Percentiles rank a stretch among this genome's conserved stretches.
phyloP scores from a whole-genome alignment of 2,888 invertebrate genomes.

The Meliscaeva auricollis region DNA sequence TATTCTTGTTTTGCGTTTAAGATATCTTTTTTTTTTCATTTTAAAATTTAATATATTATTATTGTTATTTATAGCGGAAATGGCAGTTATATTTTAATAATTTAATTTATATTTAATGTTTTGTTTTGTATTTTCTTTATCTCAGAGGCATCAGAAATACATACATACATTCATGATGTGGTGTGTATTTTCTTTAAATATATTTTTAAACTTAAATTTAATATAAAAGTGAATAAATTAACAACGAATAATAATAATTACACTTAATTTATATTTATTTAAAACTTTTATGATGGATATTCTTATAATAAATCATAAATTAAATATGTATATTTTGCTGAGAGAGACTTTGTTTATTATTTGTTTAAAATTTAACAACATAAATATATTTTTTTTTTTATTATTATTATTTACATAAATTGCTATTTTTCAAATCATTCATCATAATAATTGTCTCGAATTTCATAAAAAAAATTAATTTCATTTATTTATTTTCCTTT shows the following conservation, averaged over 20 bases:
- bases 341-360: slow-evolving; percentile 47
- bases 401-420: slow-evolving; percentile 3
- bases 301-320: slow-evolving; percentile 31
- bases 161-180: not conserved
- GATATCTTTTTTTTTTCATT: slow-evolving; percentile 26
- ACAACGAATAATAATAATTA: slow-evolving; percentile 49
- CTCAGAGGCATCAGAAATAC: slow-evolving; percentile 33
- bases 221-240: slow-evolving; percentile 22
- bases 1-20: slow-evolving; percentile 36
- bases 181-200: not conserved
- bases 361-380: not conserved
- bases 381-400: slow-evolving; percentile 13
- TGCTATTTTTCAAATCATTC: slow-evolving; percentile 7
- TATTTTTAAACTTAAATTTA: not conserved
- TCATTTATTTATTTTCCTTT: slow-evolving; percentile 60
- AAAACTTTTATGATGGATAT: slow-evolving; percentile 32
- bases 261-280: slow-evolving; percentile 49
- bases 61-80: slow-evolving; percentile 61
- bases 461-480: slow-evolving; percentile 20
- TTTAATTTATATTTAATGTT: slow-evolving; percentile 38
- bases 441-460: slow-evolving; percentile 35
- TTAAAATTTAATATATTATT: slow-evolving; percentile 12
- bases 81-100: slow-evolving; percentile 58
- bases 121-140: slow-evolving; percentile 15
- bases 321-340: slow-evolving; percentile 47